Base-by-base conservation (phyloP, 37 sponge, comb jelly and placozoan genomes). In the Sycon ciliatum region DNA sequence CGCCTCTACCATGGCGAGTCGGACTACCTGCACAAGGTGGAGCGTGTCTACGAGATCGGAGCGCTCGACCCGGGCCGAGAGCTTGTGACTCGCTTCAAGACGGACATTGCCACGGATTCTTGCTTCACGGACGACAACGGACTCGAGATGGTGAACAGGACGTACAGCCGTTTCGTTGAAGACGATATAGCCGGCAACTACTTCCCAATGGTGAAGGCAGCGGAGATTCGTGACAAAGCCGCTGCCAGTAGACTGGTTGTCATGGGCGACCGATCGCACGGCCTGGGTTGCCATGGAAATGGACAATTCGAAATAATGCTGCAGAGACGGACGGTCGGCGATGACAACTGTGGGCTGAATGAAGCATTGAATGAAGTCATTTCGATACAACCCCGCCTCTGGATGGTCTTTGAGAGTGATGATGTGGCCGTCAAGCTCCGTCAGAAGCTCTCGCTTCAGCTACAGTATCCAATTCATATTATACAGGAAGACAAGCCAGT, bases 81-180 rank as follows among this genome's bases (percentile, higher is more conserved):
- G 71, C 64, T 95, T 27, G 87, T 95, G 38, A 84, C 76, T 29
- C 39, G 87, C 0, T 94, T 78, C 77, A 53, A 79, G 23, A 83
- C 87, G 29, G 46, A 55, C 36, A 63, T 87, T 22, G 34, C 58
- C 23, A 78, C 90, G 4, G 58, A 84, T 11, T 28, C 54, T 4
- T 94, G 74, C 76, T 94, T 84, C 74, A 94, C 95, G 38, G 95
- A 94, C 56, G 82, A 87, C 56, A 94, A 94, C 57, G 96, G 96
- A 0, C 52, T 91, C 23, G 88, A 85, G 74, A 90, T 90, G 86
- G 76, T 81, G 77, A 54, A 82, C 42, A 79, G 96, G 69, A 56
- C 82, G 68, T 73, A 85, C 6, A 78, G 87, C 73, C 78, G 73
- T 32, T 73, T 85, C 20, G 82, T 81, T 0, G 87, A 83, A 3